Evolutionary conservation across 2,797 vertebrate genomes (phyloP).

Genomic region (Hippocampus kuda): DNA sequence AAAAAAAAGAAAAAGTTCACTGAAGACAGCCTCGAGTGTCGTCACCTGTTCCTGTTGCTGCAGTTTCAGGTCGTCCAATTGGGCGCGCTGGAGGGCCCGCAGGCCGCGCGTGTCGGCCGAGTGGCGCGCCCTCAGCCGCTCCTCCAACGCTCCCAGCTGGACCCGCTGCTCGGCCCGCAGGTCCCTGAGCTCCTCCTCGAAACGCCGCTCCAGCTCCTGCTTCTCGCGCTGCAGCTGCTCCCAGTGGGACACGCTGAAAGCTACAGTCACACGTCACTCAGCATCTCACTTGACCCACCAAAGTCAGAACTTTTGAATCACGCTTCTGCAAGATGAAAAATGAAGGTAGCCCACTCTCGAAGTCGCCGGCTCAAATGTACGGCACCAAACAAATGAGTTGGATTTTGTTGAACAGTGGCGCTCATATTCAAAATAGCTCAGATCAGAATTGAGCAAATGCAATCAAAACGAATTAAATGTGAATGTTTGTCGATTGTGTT

Average conservation of each 20-base stretch:
- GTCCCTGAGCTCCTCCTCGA: conserved; percentile 73
- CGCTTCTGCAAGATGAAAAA: no score
- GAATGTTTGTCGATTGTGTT: no score
- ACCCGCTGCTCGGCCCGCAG: conserved; percentile 72
- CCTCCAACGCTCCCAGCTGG: conserved; percentile 75
- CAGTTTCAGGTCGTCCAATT: conserved; percentile 64
- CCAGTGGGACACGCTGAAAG: conserved; percentile 74
- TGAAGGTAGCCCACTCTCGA: no score
- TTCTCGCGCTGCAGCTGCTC: conserved; percentile 86
- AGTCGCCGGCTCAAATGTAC: no score
- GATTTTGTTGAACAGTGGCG: no score
- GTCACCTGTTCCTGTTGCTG: conserved; percentile 77
- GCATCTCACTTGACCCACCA: not conserved
- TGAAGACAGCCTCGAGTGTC: no score
- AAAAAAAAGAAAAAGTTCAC: no score
- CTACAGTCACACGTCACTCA: conserved; percentile 44
- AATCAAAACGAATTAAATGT: no score
- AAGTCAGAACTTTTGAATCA: no score
- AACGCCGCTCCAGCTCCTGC: conserved; percentile 76
- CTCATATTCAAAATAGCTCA: no score
- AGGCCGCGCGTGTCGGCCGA: conserved; percentile 58
- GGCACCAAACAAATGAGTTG: no score
- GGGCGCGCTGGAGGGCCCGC: conserved; percentile 62
- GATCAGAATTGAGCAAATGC: no score
- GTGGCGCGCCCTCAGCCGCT: conserved; percentile 70